Conservation (phyloP, 2,888 invertebrate genomes). For the Coecobrya sp. region DNA sequence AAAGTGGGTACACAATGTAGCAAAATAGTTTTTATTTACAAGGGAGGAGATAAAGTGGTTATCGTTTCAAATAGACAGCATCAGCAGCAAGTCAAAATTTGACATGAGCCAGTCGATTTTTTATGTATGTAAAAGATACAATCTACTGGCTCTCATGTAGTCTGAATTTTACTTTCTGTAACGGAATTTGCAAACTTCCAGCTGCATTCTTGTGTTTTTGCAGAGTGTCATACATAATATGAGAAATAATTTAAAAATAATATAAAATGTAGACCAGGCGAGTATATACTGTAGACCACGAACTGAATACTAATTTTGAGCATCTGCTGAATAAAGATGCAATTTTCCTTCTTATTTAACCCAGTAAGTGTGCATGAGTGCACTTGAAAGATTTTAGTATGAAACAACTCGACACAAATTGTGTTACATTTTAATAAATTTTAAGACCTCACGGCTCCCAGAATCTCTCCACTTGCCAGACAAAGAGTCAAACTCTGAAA, state of each 20-base stretch:
- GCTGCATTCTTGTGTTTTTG: constrained; percentile 31
- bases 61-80: constrained; percentile 71
- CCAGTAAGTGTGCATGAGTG: constrained; percentile 11
- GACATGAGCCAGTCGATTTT: constrained; percentile 65
- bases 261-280: not conserved
- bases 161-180: not conserved
- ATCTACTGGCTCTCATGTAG: not conserved
- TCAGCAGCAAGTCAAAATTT: constrained; percentile 57
- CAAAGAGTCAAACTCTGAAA: not conserved
- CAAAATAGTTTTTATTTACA: constrained; percentile 56
- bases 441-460: not conserved
- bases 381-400: constrained; percentile 20
- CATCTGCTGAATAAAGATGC: constrained; percentile 1
- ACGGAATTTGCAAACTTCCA: not conserved
- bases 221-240: not conserved
- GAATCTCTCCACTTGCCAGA: not conserved
- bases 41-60: constrained; percentile 61
- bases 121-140: not conserved
- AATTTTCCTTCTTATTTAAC: not conserved
- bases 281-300: not conserved
- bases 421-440: not conserved
- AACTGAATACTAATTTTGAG: not conserved
- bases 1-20: constrained; percentile 61
- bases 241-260: no score
- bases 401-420: constrained; percentile 17